Evolutionary conservation across 2,888 invertebrate genomes (phyloP).

Genomic region (Epinotia demarniana): DNA sequence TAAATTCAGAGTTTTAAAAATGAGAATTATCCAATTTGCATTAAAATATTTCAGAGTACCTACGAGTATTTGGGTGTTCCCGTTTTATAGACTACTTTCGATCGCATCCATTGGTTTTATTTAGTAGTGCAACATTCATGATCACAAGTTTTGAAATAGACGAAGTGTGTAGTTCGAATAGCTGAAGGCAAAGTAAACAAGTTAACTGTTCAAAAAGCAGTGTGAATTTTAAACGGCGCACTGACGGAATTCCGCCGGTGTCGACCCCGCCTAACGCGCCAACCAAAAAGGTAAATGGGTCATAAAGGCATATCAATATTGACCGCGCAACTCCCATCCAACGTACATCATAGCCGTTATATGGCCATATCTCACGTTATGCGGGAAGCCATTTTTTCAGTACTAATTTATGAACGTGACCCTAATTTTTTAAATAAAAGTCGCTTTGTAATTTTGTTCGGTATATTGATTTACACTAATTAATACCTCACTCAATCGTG

Average conservation of each 20-base stretch:
- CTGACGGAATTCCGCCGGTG: constrained; percentile 68
- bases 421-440: constrained; percentile 57
- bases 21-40: no score
- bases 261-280: constrained; percentile 58
- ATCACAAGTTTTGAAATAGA: constrained; percentile 28
- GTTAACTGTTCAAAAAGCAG: constrained; percentile 61
- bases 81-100: not conserved
- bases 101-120: not conserved
- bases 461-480: not conserved
- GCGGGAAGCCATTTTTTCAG: constrained; percentile 64
- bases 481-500: not conserved
- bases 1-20: no score
- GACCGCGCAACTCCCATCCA: constrained; percentile 72
- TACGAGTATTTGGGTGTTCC: no score
- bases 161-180: constrained; percentile 48
- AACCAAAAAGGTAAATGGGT: constrained; percentile 79
- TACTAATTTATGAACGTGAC: constrained; percentile 68
- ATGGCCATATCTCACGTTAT: constrained; percentile 73
- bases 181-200: constrained; percentile 58
- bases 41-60: no score
- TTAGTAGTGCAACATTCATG: not conserved
- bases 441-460: constrained; percentile 6
- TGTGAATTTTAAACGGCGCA: constrained; percentile 70
- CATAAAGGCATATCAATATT: constrained; percentile 82
- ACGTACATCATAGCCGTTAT: constrained; percentile 72